A percentile compares a stretch with the other conserved stretches of the same genome.
Evolutionary conservation across 2,888 invertebrate genomes (phyloP).

Genomic region (Itoplectis maculator): DNA sequence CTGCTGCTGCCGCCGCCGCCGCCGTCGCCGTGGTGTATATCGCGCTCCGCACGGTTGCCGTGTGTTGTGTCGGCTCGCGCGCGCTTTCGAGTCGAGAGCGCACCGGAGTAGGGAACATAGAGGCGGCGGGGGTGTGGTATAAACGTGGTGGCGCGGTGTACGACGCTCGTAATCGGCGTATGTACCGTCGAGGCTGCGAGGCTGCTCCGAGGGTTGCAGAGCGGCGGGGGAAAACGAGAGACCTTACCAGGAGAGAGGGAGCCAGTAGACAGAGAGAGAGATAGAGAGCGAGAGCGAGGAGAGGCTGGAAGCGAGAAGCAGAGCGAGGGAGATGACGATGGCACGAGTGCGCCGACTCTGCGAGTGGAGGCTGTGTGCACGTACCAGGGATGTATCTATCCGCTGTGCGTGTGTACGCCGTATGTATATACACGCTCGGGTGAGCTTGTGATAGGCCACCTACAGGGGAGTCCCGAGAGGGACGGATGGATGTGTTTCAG

Average conservation of each 20-base stretch:
- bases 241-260: slow-evolving; percentile 46
- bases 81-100: slow-evolving; percentile 37
- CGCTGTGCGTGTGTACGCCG: neutral
- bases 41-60: slow-evolving; percentile 10
- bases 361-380: slow-evolving; percentile 60
- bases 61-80: slow-evolving; percentile 44
- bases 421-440: slow-evolving; percentile 23
- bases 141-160: slow-evolving; percentile 58
- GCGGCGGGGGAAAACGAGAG: slow-evolving; percentile 7
- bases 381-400: slow-evolving; percentile 46
- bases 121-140: slow-evolving; percentile 66
- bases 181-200: slow-evolving; percentile 65
- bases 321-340: slow-evolving; percentile 36
- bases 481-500: slow-evolving; percentile 33
- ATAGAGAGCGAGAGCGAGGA: slow-evolving; percentile 8
- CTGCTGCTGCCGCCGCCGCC: no score
- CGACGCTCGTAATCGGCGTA: slow-evolving; percentile 63
- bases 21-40: slow-evolving; percentile 11
- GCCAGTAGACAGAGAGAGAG: slow-evolving; percentile 60
- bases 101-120: slow-evolving; percentile 36
- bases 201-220: slow-evolving; percentile 63
- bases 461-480: slow-evolving; percentile 35
- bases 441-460: slow-evolving; percentile 29
- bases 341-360: slow-evolving; percentile 63
- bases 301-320: slow-evolving; percentile 41